Evolutionary conservation across 2,113 vertebrate species (phyloP), one percentile per base, ranked within the genome.

Genomic region (Oceanodroma tethys): DNA sequence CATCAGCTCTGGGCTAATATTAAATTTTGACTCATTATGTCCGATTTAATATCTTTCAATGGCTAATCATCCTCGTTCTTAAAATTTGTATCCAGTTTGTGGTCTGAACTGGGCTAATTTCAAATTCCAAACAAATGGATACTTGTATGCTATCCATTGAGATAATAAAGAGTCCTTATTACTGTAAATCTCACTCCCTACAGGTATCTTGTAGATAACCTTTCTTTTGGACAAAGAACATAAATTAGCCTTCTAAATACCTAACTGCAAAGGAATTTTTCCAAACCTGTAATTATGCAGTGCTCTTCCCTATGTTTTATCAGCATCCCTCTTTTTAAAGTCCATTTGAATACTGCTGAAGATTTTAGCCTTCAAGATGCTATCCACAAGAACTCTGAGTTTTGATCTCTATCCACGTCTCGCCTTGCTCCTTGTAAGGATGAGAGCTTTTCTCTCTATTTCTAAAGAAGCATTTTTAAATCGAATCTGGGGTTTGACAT

Each of bases 341-440:
- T 13, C 40, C 11, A 15, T 55, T 42, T 29, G 32, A 59, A 72
- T 3, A 36, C 7, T 3, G 19, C 27, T 59, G 59, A 81, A 47
- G 66, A 40, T 38, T 19, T 55, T 5, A 48, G 15, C 63, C 26
- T 86, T 76, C 45, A 40, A 36, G 53, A 74, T 16, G 36, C 4
- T 14, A 11, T 27, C 13, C 36, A 43, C 23, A 48, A 27, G 26
- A 88, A 80, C 26, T 50, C 9, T 1, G 7, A 59, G 15, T 50
- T 88, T 43, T 62, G 38, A 62, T 47, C 56, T 90, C 67, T 52
- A 26, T 27, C 26, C 38, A 60, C 7, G 29, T 74, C 36, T 87
- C 0, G 0, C 48, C 11, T 60, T 68, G 32, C 26, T 65, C 16
- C 50, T 76, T 9, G 4, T 18, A 17, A 66, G 63, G 38, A 62